A percentile compares a stretch with the other conserved stretches of the same genome.
Evolutionary conservation across 2,113 vertebrate genomes (phyloP).

Genomic region (Nibea coibor): DNA sequence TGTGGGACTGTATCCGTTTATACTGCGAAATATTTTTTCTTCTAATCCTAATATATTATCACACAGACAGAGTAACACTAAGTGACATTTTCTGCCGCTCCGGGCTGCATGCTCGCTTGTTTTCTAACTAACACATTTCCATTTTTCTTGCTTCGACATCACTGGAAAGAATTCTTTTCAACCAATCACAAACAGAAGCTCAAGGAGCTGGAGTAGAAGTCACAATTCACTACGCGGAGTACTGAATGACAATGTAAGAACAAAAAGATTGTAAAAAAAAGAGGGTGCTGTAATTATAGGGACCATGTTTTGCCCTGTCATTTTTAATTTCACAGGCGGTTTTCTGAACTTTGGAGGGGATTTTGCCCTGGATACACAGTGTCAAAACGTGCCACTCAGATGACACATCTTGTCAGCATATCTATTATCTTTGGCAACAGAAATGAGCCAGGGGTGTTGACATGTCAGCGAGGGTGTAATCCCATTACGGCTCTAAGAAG

Average conservation of each 20-base stretch:
- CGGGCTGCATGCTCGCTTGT: conserved; percentile 3
- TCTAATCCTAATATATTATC: conserved; percentile 28
- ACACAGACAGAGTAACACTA: conserved; percentile 27
- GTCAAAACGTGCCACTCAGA: conserved; percentile 22
- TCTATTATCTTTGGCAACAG: conserved; percentile 32
- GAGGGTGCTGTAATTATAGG: conserved; percentile 33
- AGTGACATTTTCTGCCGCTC: conserved; percentile 31
- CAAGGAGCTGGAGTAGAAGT: conserved; percentile 1
- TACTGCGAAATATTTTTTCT: not conserved
- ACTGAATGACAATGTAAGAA: conserved; percentile 1
- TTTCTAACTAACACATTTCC: conserved; percentile 34
- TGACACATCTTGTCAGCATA: conserved; percentile 10
- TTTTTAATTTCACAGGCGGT: conserved; percentile 36
- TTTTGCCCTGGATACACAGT: conserved; percentile 11
- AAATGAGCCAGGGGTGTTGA: conserved; percentile 32
- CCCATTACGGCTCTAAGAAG: conserved; percentile 7
- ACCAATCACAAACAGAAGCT: conserved; percentile 19
- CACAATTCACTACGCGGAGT: not conserved
- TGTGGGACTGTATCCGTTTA: not conserved
- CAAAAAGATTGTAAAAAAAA: not conserved
- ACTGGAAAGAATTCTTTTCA: not conserved
- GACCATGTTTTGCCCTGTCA: not conserved
- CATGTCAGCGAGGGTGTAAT: conserved; percentile 31
- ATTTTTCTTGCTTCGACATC: conserved; percentile 23
- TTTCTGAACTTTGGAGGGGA: not conserved